Evolutionary conservation across 2,113 vertebrate species (phyloP).

Genomic region (Pteruthius melanotis): DNA sequence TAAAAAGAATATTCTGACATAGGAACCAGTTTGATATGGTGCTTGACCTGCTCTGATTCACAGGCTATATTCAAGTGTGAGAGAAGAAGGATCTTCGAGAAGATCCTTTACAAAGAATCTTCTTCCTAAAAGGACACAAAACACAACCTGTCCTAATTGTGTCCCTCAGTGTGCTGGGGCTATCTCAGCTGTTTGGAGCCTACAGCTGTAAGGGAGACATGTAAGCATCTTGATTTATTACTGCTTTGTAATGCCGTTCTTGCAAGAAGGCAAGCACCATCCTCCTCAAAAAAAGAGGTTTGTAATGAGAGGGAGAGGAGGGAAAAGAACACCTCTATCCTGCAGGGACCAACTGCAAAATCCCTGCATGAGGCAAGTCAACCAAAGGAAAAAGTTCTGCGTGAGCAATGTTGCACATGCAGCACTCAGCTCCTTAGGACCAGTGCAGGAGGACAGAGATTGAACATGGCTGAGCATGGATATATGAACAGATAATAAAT

Average conservation of each 20-base stretch:
- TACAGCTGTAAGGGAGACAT: background rate
- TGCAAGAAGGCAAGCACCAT: background rate
- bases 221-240: background rate
- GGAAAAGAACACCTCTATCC: background rate
- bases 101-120: background rate
- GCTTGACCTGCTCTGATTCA: background rate
- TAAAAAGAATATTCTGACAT: background rate
- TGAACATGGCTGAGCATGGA: accelerated
- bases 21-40: background rate
- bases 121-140: background rate
- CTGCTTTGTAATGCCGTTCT: background rate
- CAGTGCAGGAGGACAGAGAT: background rate
- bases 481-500: background rate
- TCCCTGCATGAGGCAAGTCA: background rate
- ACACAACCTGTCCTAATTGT: background rate
- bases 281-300: background rate
- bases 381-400: background rate
- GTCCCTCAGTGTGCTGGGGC: background rate
- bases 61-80: background rate
- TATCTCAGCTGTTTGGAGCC: background rate
- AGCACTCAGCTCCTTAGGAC: background rate
- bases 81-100: too few species aligned
- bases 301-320: background rate
- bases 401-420: background rate
- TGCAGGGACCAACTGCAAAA: background rate